Evolutionary conservation across 2,113 vertebrate species (phyloP).

Genomic region (Odontophorus gujanensis): DNA sequence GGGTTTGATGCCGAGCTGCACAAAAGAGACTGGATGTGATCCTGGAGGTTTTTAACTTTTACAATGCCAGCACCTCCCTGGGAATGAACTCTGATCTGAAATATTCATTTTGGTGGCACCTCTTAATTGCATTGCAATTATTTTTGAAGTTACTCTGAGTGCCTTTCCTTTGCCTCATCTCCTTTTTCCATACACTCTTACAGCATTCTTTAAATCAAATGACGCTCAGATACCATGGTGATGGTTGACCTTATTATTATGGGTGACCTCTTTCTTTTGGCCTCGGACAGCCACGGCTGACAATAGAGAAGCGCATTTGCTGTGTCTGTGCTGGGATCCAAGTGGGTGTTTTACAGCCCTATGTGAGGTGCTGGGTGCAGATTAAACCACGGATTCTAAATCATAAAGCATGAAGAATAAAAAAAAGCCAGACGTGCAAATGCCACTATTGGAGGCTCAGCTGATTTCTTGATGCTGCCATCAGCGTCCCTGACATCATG

Average conservation of each 20-base stretch:
- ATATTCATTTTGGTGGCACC: conserved; percentile 58
- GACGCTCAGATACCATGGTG: conserved; percentile 72
- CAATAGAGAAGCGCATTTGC: conserved; percentile 16
- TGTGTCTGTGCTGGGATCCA: neutral
- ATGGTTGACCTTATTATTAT: conserved; percentile 71
- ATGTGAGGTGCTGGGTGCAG: neutral
- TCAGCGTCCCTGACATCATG: conserved; percentile 25
- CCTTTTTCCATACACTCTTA: conserved; percentile 54
- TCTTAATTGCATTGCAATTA: conserved; percentile 71
- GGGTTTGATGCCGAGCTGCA: neutral
- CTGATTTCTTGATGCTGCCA: conserved; percentile 60
- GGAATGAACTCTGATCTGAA: conserved; percentile 47
- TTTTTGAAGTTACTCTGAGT: conserved; percentile 61
- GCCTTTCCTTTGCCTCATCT: conserved; percentile 51
- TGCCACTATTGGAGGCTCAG: conserved; percentile 24
- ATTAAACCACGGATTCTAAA: conserved; percentile 33
- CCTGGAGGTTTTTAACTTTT: conserved; percentile 21
- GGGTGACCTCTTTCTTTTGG: conserved; percentile 65
- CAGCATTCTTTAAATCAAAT: conserved; percentile 64
- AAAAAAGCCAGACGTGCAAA: neutral
- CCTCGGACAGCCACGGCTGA: conserved; percentile 40
- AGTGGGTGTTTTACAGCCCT: neutral
- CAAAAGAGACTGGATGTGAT: neutral
- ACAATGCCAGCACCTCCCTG: neutral
- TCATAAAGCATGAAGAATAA: neutral